Percentiles rank a stretch among this genome's conserved stretches.
Conservation (phyloP, 2,113 vertebrate species). For the Sturnira hondurensis region DNA sequence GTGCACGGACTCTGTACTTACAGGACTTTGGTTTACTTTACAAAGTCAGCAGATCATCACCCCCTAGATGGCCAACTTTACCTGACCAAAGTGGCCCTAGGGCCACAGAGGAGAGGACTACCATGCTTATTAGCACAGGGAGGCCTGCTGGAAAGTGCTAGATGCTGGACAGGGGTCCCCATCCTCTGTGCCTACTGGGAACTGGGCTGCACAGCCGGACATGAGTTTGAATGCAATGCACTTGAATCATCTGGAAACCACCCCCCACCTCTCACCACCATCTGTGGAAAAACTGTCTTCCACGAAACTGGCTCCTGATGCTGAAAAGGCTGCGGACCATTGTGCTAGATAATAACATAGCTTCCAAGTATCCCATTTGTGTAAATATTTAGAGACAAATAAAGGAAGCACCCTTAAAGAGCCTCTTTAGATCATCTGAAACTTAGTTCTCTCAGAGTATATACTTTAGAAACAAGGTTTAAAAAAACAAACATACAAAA, state of each 20-base stretch:
- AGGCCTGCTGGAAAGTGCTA: neutral
- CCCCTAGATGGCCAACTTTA: neutral
- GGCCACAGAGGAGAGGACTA: no score
- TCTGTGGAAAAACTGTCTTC: no score
- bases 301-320: no score
- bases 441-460: neutral
- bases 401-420: neutral
- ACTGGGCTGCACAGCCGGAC: no score
- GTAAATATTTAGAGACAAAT: neutral
- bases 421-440: neutral
- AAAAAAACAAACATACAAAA: neutral
- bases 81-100: neutral
- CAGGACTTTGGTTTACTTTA: neutral
- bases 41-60: neutral
- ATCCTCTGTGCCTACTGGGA: no score
- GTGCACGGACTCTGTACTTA: neutral
- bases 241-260: no score
- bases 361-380: neutral
- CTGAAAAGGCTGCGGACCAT: no score
- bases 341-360: neutral
- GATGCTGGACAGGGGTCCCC: no score
- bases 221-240: no score
- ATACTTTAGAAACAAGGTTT: neutral
- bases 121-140: neutral
- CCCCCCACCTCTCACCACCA: no score